Evolutionary conservation across 2,888 invertebrate species (phyloP).

Genomic region (Glaucopsyche alexis): DNA sequence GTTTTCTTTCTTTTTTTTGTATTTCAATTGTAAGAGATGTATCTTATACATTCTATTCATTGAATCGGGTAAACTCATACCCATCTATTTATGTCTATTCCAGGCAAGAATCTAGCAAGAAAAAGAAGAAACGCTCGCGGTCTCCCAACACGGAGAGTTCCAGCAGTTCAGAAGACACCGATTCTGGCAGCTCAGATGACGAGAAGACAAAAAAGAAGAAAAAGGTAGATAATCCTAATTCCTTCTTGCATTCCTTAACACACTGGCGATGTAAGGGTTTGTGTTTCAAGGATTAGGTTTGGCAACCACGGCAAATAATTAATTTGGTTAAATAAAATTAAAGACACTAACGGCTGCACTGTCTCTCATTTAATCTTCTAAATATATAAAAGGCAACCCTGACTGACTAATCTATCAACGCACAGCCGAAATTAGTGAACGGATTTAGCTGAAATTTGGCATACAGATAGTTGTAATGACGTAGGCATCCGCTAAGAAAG

Average conservation of each 20-base stretch:
- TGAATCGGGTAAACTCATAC: neutral
- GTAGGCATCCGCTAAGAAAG: no score
- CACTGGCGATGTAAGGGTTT: slow-evolving; percentile 33
- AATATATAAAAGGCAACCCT: no score
- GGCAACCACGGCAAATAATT: neutral
- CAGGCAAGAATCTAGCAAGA: slow-evolving; percentile 71
- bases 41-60: no score
- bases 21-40: no score
- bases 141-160: slow-evolving; percentile 75
- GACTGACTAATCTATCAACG: no score
- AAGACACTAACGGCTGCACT: no score
- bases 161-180: slow-evolving; percentile 68
- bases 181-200: slow-evolving; percentile 62
- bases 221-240: slow-evolving; percentile 59
- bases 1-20: neutral
- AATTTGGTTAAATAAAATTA: no score
- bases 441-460: no score
- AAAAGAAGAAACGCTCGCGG: slow-evolving; percentile 80
- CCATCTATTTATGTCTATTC: slow-evolving; percentile 30
- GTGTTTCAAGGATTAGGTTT: slow-evolving; percentile 44
- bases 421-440: no score
- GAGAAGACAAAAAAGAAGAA: slow-evolving; percentile 66
- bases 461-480: no score
- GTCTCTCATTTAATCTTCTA: no score
- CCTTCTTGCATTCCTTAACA: slow-evolving; percentile 33